These are phyloP conservation scores for Triops cancriformis DNA, from an alignment of 1,140 invertebrate species.

Conservation along the genomic window DNA sequence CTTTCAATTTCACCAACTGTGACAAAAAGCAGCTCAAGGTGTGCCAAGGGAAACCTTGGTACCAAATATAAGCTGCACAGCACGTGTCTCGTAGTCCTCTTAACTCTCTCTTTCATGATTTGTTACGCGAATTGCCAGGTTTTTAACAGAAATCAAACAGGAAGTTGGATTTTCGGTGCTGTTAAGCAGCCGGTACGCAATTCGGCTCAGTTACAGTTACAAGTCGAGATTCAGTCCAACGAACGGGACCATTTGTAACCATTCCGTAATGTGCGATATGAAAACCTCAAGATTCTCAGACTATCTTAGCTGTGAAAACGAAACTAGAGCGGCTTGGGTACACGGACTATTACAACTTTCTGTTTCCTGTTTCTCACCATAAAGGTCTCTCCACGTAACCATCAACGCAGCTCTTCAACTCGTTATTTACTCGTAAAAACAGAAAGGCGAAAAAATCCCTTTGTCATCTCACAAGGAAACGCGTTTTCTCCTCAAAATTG, in stretches of 20 bases:
- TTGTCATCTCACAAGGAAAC: background rate
- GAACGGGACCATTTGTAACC: constrained; percentile 4
- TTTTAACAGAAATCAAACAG: background rate
- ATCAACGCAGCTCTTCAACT: background rate
- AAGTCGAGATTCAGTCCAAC: background rate
- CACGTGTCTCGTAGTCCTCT: background rate
- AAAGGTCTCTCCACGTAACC: background rate
- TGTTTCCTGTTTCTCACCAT: background rate
- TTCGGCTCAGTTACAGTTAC: background rate
- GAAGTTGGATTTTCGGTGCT: background rate
- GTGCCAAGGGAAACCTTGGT: no score
- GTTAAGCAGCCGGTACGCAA: background rate
- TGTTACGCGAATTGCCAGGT: background rate
- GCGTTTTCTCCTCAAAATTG: background rate
- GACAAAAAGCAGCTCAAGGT: no score
- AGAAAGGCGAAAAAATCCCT: background rate
- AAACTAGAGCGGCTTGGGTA: background rate
- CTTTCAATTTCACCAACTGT: no score
- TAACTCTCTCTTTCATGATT: background rate
- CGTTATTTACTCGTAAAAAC: background rate
- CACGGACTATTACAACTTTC: background rate
- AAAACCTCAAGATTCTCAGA: background rate
- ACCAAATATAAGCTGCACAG: background rate
- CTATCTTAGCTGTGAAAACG: background rate
- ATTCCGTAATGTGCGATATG: background rate